Evolutionary conservation across 2,888 invertebrate genomes (phyloP), one percentile per base, ranked within the genome.

Genomic region (Drosophila barbarae): DNA sequence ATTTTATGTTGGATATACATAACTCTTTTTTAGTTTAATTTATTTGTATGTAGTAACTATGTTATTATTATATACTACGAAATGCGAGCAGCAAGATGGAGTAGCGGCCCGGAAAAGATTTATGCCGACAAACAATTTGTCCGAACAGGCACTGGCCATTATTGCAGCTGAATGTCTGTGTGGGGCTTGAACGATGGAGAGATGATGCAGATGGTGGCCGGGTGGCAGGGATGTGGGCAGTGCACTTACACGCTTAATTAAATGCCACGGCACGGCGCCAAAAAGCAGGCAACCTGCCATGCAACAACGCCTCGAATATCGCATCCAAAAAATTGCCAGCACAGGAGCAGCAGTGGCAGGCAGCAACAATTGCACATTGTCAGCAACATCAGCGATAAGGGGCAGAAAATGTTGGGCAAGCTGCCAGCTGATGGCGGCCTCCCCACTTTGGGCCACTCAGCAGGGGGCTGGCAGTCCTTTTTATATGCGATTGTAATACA

Each of bases 201-300:
- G 39, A 23, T 18, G 55, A 50, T 49, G 38, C 28, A 50, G 55
- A 8, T 28, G 36, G 26, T 28, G 54, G 42, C 30, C 5, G 30
- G 21, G n/a, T 35, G 49, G 34, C 8, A n/a, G 42, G 42, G 26
- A 36, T 15, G 71, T 63, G 69, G 42, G 54, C 52, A 58, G 65
- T 74, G 75, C 79, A 82, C 69, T 80, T 82, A 77, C 76, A 82
- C 79, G 82, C 79, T 76, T 79, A 79, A 82, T 79, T 79, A 77
- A 79, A 81, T 77, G 78, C 71, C 66, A 56, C 50, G 59, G 49
- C 61, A 56, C 52, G 50, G 54, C 77, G 64, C 74, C 67, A 61
- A 63, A 74, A 73, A 73, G 68, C 71, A 75, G 77, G 77, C 80
- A 80, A 72, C 67, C 58, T 76, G 78, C 75, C 78, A 80, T 78